A percentile compares a stretch with the other conserved stretches of the same genome.
phyloP scores from a whole-genome alignment of 2,888 invertebrate species.

The Orchesellides sinensis region DNA sequence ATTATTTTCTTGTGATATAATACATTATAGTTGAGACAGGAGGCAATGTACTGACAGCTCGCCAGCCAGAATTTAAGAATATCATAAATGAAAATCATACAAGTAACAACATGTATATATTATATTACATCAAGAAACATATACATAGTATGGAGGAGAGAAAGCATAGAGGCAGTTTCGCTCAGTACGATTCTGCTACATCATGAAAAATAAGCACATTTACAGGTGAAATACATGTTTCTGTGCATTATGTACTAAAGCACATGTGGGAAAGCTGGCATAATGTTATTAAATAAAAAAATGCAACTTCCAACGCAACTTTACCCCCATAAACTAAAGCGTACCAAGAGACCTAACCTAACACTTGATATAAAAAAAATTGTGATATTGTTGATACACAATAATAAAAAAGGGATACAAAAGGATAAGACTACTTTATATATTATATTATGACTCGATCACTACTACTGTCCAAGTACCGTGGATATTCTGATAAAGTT shows the following conservation, averaged over 20 bases:
- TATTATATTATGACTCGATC: too few relatives aligned
- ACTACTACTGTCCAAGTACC: neutral
- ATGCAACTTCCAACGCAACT: conserved; percentile 3
- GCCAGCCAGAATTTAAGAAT: too few relatives aligned
- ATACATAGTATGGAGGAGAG: too few relatives aligned
- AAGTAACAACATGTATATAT: too few relatives aligned
- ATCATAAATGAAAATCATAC: too few relatives aligned
- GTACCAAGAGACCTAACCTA: neutral
- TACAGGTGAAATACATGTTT: conserved; percentile 39
- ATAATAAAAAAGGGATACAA: too few relatives aligned
- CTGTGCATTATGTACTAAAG: too few relatives aligned
- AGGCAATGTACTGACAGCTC: neutral
- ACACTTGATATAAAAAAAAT: conserved; percentile 9
- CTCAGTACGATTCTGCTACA: neutral
- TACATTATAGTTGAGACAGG: neutral
- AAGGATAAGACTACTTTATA: too few relatives aligned
- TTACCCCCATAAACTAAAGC: neutral
- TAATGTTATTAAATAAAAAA: too few relatives aligned
- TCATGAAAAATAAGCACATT: conserved; percentile 18
- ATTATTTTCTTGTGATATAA: neutral
- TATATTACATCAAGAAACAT: too few relatives aligned
- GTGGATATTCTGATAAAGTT: conserved; percentile 18
- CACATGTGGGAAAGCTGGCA: too few relatives aligned
- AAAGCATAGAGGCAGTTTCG: too few relatives aligned
- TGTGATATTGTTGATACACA: conserved; percentile 15